phyloP scores from a whole-genome alignment of 2,888 invertebrate species.

The Gortyna flavago region DNA sequence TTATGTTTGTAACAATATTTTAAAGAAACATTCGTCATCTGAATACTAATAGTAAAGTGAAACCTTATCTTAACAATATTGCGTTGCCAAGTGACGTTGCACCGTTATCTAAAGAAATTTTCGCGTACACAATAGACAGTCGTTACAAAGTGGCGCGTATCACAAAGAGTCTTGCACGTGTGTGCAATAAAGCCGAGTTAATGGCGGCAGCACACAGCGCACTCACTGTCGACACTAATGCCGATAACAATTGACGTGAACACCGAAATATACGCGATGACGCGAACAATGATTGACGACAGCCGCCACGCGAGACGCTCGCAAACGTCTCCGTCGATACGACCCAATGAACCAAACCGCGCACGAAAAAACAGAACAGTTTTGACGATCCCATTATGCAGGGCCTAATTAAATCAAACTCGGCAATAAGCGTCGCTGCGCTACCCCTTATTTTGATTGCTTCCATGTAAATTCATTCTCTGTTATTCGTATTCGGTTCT shows the following conservation, averaged over 20 bases:
- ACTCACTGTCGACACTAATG: conserved; percentile 53
- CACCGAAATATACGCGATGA: conserved; percentile 41
- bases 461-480: conserved; percentile 82
- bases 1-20: conserved; percentile 37
- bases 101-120: conserved; percentile 65
- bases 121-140: conserved; percentile 66
- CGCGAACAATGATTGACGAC: conserved; percentile 61
- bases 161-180: conserved; percentile 61
- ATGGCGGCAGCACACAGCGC: conserved; percentile 46
- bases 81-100: conserved; percentile 51
- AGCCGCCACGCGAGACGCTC: conserved; percentile 29
- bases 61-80: conserved; percentile 58
- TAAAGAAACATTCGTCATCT: conserved; percentile 34
- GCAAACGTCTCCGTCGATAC: conserved; percentile 22
- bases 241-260: conserved; percentile 64
- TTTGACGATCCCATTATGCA: conserved; percentile 77
- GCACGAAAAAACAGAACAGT: conserved; percentile 73
- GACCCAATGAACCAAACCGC: conserved; percentile 53
- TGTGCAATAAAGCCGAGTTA: conserved; percentile 55
- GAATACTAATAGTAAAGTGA: conserved; percentile 25
- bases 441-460: conserved; percentile 84
- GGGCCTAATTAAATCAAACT: conserved; percentile 83
- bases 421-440: conserved; percentile 75
- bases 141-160: conserved; percentile 58
- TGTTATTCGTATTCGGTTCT: conserved; percentile 81